Evolutionary conservation across 2,888 invertebrate genomes (phyloP).

Genomic region (Meliscaeva auricollis): DNA sequence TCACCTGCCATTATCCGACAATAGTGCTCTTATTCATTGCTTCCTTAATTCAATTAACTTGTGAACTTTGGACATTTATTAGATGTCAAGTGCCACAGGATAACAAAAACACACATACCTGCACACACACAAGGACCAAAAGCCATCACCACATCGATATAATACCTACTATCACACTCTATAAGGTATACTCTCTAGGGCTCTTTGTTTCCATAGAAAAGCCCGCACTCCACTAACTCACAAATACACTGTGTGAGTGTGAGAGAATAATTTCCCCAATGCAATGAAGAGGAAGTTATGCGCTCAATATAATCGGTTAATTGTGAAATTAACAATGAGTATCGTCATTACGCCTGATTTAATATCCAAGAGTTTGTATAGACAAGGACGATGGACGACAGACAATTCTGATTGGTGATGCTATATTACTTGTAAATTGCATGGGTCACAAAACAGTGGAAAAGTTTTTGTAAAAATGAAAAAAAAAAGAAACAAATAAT

Average conservation of each 20-base stretch:
- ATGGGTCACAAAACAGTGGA: background rate
- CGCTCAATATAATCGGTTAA: constrained; percentile 76
- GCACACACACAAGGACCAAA: constrained; percentile 6
- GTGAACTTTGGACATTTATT: constrained; percentile 76
- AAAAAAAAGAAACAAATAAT: too few species aligned
- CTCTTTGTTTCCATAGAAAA: background rate
- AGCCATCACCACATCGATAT: background rate
- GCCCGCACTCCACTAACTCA: constrained; percentile 6
- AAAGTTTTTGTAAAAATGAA: background rate
- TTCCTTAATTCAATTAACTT: constrained; percentile 76
- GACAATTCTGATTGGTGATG: background rate
- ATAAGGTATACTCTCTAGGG: background rate
- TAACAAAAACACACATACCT: constrained; percentile 28
- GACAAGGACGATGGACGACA: constrained; percentile 32
- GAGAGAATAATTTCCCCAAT: constrained; percentile 20
- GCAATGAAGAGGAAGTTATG: constrained; percentile 66
- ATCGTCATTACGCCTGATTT: constrained; percentile 75
- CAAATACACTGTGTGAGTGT: background rate
- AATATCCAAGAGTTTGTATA: constrained; percentile 58
- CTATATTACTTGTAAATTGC: background rate
- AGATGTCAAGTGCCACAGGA: constrained; percentile 71
- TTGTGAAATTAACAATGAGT: constrained; percentile 75
- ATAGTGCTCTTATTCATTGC: constrained; percentile 73
- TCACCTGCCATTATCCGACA: constrained; percentile 73
- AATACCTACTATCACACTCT: background rate